phyloP scores from a whole-genome alignment of 2,888 invertebrate species.

The Drosophila helvetica region DNA sequence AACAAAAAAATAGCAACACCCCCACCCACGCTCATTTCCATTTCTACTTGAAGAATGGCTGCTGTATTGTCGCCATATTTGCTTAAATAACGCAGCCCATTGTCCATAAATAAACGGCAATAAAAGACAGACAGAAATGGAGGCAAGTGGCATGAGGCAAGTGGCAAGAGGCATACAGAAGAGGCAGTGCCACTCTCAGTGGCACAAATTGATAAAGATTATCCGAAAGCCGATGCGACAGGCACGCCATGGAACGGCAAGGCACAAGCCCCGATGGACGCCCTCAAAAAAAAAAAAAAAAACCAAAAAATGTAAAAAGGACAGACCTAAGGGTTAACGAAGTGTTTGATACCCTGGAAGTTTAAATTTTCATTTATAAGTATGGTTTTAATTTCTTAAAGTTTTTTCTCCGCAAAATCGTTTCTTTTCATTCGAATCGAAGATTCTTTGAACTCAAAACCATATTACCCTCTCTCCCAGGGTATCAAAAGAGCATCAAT shows the following conservation, averaged over 20 bases:
- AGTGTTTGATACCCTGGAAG: too few species aligned
- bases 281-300: slow-evolving; percentile 3
- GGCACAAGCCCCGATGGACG: slow-evolving; percentile 12
- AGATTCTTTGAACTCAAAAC: too few species aligned
- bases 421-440: too few species aligned
- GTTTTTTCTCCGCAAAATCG: too few species aligned
- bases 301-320: not conserved
- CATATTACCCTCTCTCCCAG: not conserved
- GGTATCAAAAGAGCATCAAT: not conserved
- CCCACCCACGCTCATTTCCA: not conserved
- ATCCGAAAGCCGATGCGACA: slow-evolving; percentile 47
- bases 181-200: slow-evolving; percentile 37
- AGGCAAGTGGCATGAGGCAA: not conserved
- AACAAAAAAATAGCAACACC: too few species aligned
- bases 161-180: slow-evolving; percentile 10
- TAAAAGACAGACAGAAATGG: not conserved
- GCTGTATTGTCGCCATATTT: slow-evolving; percentile 31
- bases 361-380: too few species aligned
- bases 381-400: too few species aligned
- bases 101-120: slow-evolving; percentile 37
- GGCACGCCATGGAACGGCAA: slow-evolving; percentile 41
- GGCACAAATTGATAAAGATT: slow-evolving; percentile 53
- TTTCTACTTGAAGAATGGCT: not conserved
- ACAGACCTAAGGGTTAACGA: not conserved
- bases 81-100: slow-evolving; percentile 35